Evolutionary conservation across 2,113 vertebrate species (phyloP), one percentile per base, ranked within the genome.

Genomic region (Beaufortia kweichowensis): DNA sequence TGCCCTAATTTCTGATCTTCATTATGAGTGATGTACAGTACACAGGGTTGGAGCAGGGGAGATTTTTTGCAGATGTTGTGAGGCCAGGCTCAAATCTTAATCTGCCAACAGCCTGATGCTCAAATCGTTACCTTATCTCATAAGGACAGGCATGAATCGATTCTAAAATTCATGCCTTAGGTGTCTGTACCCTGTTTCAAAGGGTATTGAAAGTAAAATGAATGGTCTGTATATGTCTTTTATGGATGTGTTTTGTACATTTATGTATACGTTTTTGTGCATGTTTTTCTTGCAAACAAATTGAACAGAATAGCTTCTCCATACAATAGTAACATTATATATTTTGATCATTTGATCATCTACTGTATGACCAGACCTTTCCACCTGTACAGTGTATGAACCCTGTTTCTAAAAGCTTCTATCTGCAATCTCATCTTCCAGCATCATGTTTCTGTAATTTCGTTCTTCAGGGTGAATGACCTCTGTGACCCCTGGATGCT

Each of bases 51-150:
- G 9, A 74, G 41, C 56, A 64, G n/a, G 66, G 19, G 35, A 46
- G 39, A 11, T 26, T 53, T n/a, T 33, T 26, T 73, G 62, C 8
- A 64, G 5, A 35, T 77, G 67, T 73, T 75, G 63, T 35, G 67
- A 61, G 60, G 63, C 64, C 62, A 73, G 48, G 50, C 29, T 69
- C 64, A 66, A 41, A 65, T 43, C 33, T 50, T 72, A 14, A n/a
- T 23, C 24, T 74, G 56, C 28, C 50, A 12, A 43, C 39, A 29
- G 4, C 4, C 50, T 70, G 39, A 41, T n/a, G 14, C 33, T 57
- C 78, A 69, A 26, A 69, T 77, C 63, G 63, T 83, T 82, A 62
- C n/a, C n/a, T n/a, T n/a, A n/a, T n/a, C n/a, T n/a, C 59, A 67
- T 66, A 43, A 67, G 78, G 6, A 23, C 14, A 67, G 62, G 39